A percentile compares a stretch with the other conserved stretches of the same genome.
These are phyloP conservation scores for Microplitis deprimator DNA, from an alignment of 2,888 invertebrate genomes.

Conservation along the genomic window DNA sequence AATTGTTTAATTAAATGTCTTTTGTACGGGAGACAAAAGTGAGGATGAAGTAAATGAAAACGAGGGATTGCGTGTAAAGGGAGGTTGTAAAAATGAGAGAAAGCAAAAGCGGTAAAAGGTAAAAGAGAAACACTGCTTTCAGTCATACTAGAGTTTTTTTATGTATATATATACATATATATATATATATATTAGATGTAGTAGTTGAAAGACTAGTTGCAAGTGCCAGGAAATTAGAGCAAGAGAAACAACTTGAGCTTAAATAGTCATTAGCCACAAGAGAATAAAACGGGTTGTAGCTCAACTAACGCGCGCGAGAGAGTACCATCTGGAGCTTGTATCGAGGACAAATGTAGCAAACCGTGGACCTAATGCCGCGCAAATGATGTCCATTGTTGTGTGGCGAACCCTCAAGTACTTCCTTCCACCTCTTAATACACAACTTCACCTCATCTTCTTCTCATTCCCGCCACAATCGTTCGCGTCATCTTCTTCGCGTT, in stretches of 20 bases:
- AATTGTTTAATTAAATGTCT: conserved; percentile 31
- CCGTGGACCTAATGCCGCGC: conserved; percentile 27
- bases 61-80: background rate
- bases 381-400: conserved; percentile 34
- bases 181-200: background rate
- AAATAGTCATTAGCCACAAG: conserved; percentile 40
- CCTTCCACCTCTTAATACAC: background rate
- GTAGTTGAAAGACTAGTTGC: conserved; percentile 19
- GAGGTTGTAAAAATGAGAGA: conserved; percentile 13
- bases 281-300: conserved; percentile 33
- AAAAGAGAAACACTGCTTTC: background rate
- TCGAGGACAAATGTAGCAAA: conserved; percentile 21
- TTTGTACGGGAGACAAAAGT: background rate
- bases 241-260: conserved; percentile 39
- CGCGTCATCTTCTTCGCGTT: background rate
- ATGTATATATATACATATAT: background rate
- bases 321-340: conserved; percentile 41
- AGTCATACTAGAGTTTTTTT: background rate
- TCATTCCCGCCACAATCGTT: background rate
- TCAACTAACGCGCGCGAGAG: conserved; percentile 31
- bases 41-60: background rate
- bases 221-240: conserved; percentile 30
- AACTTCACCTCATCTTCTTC: background rate
- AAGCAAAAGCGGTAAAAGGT: background rate
- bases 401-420: conserved; percentile 6